phyloP scores from a whole-genome alignment of 1,140 invertebrate species.

The Pseudomyrmex gracilis region DNA sequence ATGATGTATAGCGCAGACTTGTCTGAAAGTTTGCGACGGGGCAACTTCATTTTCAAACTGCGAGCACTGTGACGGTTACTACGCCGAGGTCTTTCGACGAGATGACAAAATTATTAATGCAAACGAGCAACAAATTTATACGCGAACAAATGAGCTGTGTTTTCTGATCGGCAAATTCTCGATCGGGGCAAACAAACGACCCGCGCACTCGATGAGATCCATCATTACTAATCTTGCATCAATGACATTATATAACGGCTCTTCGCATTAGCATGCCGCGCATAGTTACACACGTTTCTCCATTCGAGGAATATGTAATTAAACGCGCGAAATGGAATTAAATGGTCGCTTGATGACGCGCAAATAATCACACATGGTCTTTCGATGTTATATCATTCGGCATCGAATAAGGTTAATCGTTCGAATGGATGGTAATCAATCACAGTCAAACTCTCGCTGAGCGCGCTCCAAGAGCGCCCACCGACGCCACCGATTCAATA shows the following conservation, averaged over 20 bases:
- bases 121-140: neutral
- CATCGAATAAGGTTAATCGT: neutral
- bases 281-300: slow-evolving; percentile 5
- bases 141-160: neutral
- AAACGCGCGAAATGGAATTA: slow-evolving; percentile 6
- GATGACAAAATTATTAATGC: too few species aligned
- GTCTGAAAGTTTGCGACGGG: slow-evolving; percentile 16
- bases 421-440: slow-evolving; percentile 40
- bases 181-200: neutral
- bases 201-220: neutral
- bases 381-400: neutral
- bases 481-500: slow-evolving; percentile 1
- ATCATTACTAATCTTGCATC: slow-evolving; percentile 15
- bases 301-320: neutral
- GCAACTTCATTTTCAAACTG: slow-evolving; percentile 21
- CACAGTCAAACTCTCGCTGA: slow-evolving; percentile 33
- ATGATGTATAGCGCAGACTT: slow-evolving; percentile 16
- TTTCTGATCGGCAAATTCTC: neutral
- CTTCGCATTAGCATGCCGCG: slow-evolving; percentile 33
- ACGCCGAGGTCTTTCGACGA: too few species aligned
- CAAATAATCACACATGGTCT: slow-evolving; percentile 33
- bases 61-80: too few species aligned
- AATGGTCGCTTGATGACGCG: neutral
- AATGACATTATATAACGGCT: neutral
- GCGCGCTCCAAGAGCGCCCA: neutral